Evolutionary conservation across 2,888 invertebrate species (phyloP).

Genomic region (Chymomyza caudatula): DNA sequence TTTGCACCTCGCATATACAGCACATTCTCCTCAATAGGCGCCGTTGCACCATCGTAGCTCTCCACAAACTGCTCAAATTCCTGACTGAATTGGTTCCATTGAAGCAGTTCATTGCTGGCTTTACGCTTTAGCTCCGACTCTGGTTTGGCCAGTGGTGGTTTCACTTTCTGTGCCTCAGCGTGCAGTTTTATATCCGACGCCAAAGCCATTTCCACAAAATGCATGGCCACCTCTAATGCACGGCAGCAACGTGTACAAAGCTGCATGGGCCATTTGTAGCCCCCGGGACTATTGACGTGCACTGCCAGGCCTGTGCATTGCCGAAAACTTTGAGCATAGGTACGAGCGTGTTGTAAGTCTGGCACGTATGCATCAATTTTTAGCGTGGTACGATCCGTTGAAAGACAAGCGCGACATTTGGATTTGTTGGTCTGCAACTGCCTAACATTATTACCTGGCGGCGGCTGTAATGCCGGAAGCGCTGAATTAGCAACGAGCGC

Average conservation of each 20-base stretch:
- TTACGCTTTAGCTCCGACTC: conserved; percentile 57
- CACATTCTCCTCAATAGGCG: conserved; percentile 61
- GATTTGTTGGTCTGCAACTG: conserved; percentile 30
- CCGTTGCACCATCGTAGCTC: conserved; percentile 48
- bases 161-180: conserved; percentile 44
- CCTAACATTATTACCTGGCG: not conserved
- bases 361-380: conserved; percentile 49
- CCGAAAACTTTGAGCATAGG: conserved; percentile 53
- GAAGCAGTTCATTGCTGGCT: conserved; percentile 51
- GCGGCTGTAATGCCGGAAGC: not conserved
- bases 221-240: conserved; percentile 66
- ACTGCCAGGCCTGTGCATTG: conserved; percentile 46
- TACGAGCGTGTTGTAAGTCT: conserved; percentile 46
- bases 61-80: conserved; percentile 61
- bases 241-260: conserved; percentile 70
- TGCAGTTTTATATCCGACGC: conserved; percentile 55
- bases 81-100: conserved; percentile 64
- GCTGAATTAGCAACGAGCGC: conserved; percentile 8
- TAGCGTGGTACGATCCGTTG: conserved; percentile 52
- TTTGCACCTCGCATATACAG: conserved; percentile 64
- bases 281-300: conserved; percentile 28
- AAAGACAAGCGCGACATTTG: conserved; percentile 67
- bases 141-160: conserved; percentile 16
- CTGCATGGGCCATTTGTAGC: conserved; percentile 59
- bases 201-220: conserved; percentile 59